Evolutionary conservation across 1,140 invertebrate species (phyloP).

Genomic region (Ctenoplectra terminalis): DNA sequence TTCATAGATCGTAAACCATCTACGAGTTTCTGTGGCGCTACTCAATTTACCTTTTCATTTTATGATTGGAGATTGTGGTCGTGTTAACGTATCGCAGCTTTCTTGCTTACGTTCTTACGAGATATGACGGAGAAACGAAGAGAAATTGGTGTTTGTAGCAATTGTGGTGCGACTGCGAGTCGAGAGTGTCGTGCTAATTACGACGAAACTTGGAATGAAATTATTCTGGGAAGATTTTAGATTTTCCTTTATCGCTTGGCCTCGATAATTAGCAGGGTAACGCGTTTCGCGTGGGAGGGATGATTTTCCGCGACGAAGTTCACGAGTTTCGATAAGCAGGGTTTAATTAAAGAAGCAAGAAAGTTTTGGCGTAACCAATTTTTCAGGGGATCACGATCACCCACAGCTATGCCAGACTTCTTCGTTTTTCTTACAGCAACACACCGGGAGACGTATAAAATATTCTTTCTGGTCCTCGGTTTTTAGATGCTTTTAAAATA

Average conservation of each 20-base stretch:
- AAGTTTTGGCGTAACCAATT: conserved; percentile 8
- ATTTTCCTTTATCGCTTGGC: neutral
- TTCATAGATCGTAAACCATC: neutral
- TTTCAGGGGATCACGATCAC: neutral
- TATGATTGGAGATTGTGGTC: no score
- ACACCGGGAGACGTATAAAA: neutral
- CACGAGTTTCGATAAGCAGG: neutral
- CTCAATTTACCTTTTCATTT: no score
- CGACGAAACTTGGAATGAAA: neutral
- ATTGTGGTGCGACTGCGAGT: no score
- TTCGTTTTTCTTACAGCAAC: neutral
- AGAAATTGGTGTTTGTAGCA: no score
- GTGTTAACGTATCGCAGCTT: no score
- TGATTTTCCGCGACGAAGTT: conserved; percentile 23
- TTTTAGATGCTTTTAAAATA: neutral
- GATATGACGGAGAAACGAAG: no score
- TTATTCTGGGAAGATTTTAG: neutral
- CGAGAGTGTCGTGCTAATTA: neutral
- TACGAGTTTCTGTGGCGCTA: no score
- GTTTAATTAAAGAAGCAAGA: conserved; percentile 19
- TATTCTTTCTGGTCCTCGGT: neutral
- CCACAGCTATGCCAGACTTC: neutral
- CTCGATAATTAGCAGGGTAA: neutral
- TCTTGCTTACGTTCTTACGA: no score
- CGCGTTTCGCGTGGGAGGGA: neutral